Conservation (phyloP, 1,140 invertebrate species). For the Caenorhabditis briggsae region DNA sequence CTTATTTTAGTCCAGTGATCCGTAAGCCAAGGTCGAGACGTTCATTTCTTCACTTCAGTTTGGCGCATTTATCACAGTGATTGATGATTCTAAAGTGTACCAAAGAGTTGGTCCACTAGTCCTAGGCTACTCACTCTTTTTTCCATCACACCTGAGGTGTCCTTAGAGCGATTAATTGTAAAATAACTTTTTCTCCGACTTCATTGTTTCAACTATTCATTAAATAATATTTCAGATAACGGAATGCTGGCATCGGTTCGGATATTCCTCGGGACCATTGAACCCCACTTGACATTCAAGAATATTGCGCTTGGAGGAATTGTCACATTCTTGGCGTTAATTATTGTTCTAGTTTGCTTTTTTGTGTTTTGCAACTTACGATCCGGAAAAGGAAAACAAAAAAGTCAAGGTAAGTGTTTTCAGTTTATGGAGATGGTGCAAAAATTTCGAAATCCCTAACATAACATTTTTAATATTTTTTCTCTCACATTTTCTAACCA, state of each 20-base stretch:
- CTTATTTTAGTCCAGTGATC: conserved; percentile 41
- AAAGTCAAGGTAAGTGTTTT: conserved; percentile 40
- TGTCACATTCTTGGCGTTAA: conserved; percentile 1
- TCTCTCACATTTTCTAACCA: no score
- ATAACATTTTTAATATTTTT: no score
- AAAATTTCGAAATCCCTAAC: neutral
- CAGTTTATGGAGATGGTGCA: neutral
- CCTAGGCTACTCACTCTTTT: neutral
- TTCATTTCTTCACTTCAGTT: neutral
- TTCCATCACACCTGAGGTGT: conserved; percentile 25
- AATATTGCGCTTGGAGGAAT: conserved; percentile 38
- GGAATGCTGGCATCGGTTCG: conserved; percentile 41
- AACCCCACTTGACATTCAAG: conserved; percentile 34
- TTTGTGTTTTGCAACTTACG: conserved; percentile 30
- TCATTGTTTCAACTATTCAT: neutral
- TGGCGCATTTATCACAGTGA: conserved; percentile 38
- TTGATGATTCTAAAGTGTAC: conserved; percentile 9
- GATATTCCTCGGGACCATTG: conserved; percentile 10
- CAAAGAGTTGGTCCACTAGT: neutral
- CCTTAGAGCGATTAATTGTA: neutral
- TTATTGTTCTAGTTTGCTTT: conserved; percentile 10
- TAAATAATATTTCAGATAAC: neutral
- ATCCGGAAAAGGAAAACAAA: neutral
- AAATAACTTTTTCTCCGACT: no score
- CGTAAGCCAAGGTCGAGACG: conserved; percentile 43